Percentiles rank a stretch among this genome's conserved stretches.
These are phyloP conservation scores for Chymomyza amoena DNA, from an alignment of 2,888 invertebrate species.

Conservation along the genomic window DNA sequence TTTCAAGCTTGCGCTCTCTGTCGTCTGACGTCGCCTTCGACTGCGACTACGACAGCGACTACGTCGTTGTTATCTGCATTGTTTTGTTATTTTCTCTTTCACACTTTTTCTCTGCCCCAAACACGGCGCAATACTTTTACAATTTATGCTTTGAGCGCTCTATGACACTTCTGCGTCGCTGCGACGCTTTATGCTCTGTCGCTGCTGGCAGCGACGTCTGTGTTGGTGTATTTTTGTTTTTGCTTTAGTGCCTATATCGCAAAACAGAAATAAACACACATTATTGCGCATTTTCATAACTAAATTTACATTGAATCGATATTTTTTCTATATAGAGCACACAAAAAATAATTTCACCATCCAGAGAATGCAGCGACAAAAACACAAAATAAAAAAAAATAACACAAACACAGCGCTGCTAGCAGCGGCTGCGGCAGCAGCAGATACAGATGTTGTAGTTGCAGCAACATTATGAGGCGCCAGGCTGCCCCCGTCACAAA, in stretches of 20 bases:
- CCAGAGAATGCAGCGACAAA: not conserved
- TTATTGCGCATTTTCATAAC: conserved; percentile 56
- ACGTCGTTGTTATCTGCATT: conserved; percentile 17
- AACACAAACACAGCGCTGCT: not conserved
- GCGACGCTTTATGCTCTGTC: not conserved
- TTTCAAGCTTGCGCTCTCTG: conserved; percentile 18
- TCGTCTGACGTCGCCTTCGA: conserved; percentile 5
- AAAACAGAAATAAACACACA: not conserved
- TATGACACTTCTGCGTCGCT: too few relatives aligned
- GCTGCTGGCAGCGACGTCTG: not conserved
- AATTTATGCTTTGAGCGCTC: conserved; percentile 34
- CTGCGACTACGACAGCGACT: not conserved
- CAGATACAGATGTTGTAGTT: not conserved
- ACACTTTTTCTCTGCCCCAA: conserved; percentile 19
- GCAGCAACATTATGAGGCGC: not conserved
- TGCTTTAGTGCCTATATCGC: too few relatives aligned
- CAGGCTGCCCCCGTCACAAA: not conserved
- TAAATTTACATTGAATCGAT: conserved; percentile 59
- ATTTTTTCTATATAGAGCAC: conserved; percentile 41
- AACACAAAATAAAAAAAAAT: not conserved
- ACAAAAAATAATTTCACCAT: conserved; percentile 14
- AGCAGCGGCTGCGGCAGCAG: too few relatives aligned
- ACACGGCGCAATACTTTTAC: conserved; percentile 34
- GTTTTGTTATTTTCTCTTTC: conserved; percentile 47
- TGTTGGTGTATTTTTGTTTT: too few relatives aligned